Percentiles rank a stretch among this genome's conserved stretches.
These are phyloP conservation scores for Oxystoma pomonae DNA, from an alignment of 2,888 invertebrate species.

Conservation along the genomic window DNA sequence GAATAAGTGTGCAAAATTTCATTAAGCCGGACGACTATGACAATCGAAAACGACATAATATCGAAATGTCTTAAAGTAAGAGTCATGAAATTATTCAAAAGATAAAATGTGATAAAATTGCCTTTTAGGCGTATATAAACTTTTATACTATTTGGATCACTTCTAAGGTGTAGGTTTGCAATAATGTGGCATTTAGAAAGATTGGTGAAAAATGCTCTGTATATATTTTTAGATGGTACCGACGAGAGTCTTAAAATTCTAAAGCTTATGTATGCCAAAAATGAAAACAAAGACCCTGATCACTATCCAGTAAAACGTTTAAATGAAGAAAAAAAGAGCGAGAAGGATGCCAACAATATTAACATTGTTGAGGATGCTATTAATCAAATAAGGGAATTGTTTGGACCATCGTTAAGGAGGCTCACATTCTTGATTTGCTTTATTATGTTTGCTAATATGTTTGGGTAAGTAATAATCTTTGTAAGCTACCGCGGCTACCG, in stretches of 20 bases:
- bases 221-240: conserved; percentile 24
- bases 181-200: no score
- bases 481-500: no score
- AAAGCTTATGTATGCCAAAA: conserved; percentile 55
- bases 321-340: conserved; percentile 12
- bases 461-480: conserved; percentile 65
- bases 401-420: conserved; percentile 52
- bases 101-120: no score
- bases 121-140: no score
- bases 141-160: no score
- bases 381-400: conserved; percentile 54
- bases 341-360: conserved; percentile 1
- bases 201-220: no score
- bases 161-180: no score
- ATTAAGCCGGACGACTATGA: no score
- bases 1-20: no score
- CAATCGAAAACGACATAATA: no score
- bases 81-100: no score
- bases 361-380: conserved; percentile 8
- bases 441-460: conserved; percentile 64
- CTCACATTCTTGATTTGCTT: conserved; percentile 56
- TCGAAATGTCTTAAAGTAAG: no score
- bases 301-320: conserved; percentile 49
- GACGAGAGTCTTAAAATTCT: conserved; percentile 59
- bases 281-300: conserved; percentile 47